Conservation (phyloP, 2,888 invertebrate genomes). For the Eilema griseolum region DNA sequence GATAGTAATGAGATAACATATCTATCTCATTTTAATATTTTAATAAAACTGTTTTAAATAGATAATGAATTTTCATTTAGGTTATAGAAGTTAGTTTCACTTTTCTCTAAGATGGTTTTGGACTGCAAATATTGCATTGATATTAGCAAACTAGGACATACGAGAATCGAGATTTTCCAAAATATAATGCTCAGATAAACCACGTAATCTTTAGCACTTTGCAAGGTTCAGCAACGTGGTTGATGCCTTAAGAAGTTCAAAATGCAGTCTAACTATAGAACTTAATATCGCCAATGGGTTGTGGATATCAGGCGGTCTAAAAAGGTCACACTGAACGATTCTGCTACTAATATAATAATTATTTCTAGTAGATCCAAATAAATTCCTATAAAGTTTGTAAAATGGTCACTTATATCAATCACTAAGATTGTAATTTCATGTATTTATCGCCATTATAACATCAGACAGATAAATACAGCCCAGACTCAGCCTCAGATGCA, state of each 20-base stretch:
- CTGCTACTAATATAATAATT: no score
- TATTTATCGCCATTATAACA: no score
- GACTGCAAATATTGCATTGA: neutral
- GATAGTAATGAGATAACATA: neutral
- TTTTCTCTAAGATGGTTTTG: neutral
- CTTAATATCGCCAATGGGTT: neutral
- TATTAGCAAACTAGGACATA: neutral
- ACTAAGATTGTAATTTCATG: no score
- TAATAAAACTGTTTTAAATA: neutral
- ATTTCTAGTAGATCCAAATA: no score
- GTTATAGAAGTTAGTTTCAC: neutral
- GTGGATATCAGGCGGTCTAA: neutral
- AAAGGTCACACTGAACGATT: no score
- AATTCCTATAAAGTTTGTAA: no score
- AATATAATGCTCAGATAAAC: neutral
- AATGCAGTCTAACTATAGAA: neutral
- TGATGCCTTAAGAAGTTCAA: no score
- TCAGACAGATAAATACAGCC: no score
- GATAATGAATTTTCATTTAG: neutral
- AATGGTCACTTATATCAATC: no score
- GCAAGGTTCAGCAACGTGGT: no score
- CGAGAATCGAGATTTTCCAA: neutral
- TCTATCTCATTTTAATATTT: constrained; percentile 4
- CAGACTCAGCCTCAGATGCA: no score
- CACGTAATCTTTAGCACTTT: no score